Evolutionary conservation across 1,140 invertebrate genomes (phyloP).

Genomic region (Magallana gigas): DNA sequence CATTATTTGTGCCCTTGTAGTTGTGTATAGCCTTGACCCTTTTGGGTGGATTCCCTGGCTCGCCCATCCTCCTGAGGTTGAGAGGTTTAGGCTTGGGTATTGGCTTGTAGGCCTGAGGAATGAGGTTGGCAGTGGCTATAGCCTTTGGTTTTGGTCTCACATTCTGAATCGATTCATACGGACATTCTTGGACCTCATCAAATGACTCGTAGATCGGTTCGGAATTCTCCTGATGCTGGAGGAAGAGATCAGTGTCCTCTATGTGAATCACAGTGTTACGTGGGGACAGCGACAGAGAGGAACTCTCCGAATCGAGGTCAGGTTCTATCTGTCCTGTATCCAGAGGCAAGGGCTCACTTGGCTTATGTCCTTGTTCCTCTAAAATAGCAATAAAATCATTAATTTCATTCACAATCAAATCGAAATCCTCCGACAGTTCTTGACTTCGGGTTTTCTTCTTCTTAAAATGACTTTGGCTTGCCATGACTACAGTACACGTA

Average conservation of each 20-base stretch:
- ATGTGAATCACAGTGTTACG: constrained; percentile 62
- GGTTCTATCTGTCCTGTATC: constrained; percentile 45
- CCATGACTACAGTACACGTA: constrained; percentile 20
- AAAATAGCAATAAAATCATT: constrained; percentile 76
- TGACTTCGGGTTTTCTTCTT: constrained; percentile 61
- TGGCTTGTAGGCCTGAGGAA: constrained; percentile 52
- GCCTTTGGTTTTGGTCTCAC: constrained; percentile 44
- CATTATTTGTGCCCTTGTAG: constrained; percentile 97
- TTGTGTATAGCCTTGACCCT: constrained; percentile 92
- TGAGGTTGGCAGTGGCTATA: constrained; percentile 57
- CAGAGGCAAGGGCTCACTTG: constrained; percentile 39
- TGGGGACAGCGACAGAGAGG: constrained; percentile 47
- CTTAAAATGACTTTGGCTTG: background rate
- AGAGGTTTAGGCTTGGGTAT: constrained; percentile 62
- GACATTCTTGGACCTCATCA: constrained; percentile 64
- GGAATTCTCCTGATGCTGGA: constrained; percentile 34
- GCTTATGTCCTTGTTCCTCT: constrained; percentile 62
- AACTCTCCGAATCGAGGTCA: constrained; percentile 46
- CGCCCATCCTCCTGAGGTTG: constrained; percentile 66
- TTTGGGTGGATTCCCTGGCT: constrained; percentile 65
- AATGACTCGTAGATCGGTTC: constrained; percentile 51
- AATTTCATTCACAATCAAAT: constrained; percentile 76
- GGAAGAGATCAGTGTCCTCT: constrained; percentile 52
- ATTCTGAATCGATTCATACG: constrained; percentile 62
- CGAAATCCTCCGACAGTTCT: constrained; percentile 73